These are phyloP conservation scores for Rhinopomastus cyanomelas DNA, from an alignment of 2,113 vertebrate genomes.

Conservation along the genomic window DNA sequence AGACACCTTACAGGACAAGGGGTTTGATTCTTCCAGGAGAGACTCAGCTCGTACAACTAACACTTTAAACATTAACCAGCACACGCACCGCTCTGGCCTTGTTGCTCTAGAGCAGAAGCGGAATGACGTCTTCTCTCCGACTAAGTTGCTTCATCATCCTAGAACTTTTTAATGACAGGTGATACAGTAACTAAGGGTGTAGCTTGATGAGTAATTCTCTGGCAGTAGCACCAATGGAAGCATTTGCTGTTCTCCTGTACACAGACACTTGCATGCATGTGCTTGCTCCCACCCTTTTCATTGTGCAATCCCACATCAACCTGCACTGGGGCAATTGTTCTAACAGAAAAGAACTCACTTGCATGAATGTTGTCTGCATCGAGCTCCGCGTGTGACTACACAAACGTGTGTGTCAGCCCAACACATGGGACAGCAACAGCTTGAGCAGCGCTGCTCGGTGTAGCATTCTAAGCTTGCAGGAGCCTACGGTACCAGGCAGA, in stretches of 20 bases:
- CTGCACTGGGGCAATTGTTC: not conserved
- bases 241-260: not conserved
- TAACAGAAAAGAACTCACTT: not conserved
- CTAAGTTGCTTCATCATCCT: not conserved
- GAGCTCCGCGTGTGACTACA: not conserved
- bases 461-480: not conserved
- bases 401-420: not conserved
- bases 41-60: not conserved
- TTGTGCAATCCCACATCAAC: conserved; percentile 1
- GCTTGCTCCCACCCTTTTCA: not conserved
- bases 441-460: not conserved
- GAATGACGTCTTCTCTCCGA: not conserved
- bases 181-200: conserved; percentile 42
- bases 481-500: not conserved
- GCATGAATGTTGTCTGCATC: not conserved
- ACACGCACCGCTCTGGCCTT: not conserved
- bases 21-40: not conserved
- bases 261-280: not conserved
- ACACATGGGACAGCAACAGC: not conserved
- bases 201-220: conserved; percentile 35
- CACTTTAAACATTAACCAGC: not conserved
- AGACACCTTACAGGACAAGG: not conserved
- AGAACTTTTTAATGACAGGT: conserved; percentile 17
- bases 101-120: not conserved
- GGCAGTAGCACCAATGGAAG: not conserved